Evolutionary conservation across 1,140 invertebrate genomes (phyloP).

Genomic region (Temnothorax longispinosus): DNA sequence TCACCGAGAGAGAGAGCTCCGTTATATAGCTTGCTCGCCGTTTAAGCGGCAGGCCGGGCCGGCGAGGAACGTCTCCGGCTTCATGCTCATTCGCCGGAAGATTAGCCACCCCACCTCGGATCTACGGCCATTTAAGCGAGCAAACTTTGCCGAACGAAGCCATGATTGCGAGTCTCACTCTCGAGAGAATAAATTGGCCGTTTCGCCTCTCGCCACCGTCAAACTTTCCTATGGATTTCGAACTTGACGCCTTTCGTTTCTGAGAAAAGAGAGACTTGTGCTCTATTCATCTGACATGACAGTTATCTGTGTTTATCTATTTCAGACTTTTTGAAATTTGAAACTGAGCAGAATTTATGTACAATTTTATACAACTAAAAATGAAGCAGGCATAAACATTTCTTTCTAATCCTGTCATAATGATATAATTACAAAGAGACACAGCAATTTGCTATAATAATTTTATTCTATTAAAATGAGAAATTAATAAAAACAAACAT

Average conservation of each 20-base stretch:
- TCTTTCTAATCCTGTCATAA: neutral
- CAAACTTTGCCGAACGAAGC: constrained; percentile 69
- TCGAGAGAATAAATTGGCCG: constrained; percentile 74
- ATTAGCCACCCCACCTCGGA: constrained; percentile 72
- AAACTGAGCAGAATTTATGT: neutral
- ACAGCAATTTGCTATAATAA: neutral
- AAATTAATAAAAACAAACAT: neutral
- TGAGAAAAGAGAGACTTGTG: neutral
- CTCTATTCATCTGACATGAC: neutral
- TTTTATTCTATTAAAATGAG: neutral
- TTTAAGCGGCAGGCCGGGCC: constrained; percentile 28
- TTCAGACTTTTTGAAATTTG: neutral
- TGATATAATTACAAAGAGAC: neutral
- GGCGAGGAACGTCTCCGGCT: constrained; percentile 32
- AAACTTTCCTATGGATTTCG: constrained; percentile 36
- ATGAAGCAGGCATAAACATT: neutral
- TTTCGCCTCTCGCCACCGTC: constrained; percentile 58
- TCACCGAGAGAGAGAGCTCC: neutral
- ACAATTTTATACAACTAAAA: neutral
- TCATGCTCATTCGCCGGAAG: constrained; percentile 74
- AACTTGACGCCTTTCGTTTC: neutral
- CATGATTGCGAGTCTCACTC: constrained; percentile 69
- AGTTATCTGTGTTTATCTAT: constrained; percentile 10
- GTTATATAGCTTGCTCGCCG: constrained; percentile 10
- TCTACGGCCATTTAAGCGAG: constrained; percentile 72